Evolutionary conservation across 2,888 invertebrate species (phyloP).

Genomic region (Folsomia manolachei): DNA sequence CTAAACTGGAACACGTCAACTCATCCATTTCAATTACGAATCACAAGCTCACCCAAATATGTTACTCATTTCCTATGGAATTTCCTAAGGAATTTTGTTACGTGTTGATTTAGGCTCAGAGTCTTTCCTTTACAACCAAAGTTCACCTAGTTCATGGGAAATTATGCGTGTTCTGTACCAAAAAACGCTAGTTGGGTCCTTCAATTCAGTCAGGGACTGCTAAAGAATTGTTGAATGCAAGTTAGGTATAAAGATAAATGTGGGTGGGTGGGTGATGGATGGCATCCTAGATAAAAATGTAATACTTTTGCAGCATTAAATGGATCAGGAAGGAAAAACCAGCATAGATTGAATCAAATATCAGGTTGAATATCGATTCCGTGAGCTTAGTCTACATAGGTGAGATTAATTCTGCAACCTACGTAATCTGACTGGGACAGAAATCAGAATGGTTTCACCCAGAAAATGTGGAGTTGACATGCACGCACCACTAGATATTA

Average conservation of each 20-base stretch:
- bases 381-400: background rate
- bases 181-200: too few species aligned
- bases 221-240: background rate
- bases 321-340: constrained; percentile 12
- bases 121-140: background rate
- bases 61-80: too few species aligned
- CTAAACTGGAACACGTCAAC: too few species aligned
- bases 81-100: background rate
- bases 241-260: background rate
- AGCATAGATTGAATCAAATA: constrained; percentile 3
- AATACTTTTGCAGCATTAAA: constrained; percentile 8
- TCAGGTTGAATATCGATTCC: background rate
- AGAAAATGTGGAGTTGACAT: constrained; percentile 32
- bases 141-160: constrained; percentile 6
- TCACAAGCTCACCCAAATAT: too few species aligned
- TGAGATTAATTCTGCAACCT: background rate
- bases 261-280: background rate
- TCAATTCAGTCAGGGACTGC: background rate
- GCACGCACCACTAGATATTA: constrained; percentile 25
- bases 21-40: too few species aligned
- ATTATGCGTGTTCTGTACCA: too few species aligned
- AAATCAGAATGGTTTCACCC: too few species aligned
- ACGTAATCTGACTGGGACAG: background rate
- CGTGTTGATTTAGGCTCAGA: background rate
- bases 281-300: background rate